Percentiles rank a stretch among this genome's conserved stretches.
These are phyloP conservation scores for Lophura nycthemera DNA, from an alignment of 2,113 vertebrate species.

Conservation along the genomic window DNA sequence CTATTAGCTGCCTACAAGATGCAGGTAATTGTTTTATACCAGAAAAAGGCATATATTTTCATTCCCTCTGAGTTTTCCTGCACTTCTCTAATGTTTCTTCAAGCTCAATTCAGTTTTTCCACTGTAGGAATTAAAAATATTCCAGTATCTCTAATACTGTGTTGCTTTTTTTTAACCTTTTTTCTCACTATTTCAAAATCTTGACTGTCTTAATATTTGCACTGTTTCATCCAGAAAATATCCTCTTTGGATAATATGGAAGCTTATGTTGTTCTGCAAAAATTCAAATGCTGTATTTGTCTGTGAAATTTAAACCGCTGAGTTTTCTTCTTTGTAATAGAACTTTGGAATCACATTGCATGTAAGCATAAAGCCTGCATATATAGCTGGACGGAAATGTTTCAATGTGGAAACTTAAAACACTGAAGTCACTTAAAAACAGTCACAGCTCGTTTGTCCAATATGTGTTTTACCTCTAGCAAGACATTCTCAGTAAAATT, in stretches of 20 bases:
- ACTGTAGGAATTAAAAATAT: neutral
- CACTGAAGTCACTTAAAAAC: neutral
- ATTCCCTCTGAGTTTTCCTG: neutral
- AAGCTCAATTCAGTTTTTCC: neutral
- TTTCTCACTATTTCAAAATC: neutral
- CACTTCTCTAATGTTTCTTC: neutral
- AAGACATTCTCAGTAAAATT: neutral
- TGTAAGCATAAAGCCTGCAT: neutral
- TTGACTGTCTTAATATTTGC: neutral
- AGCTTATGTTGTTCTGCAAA: neutral
- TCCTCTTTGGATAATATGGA: neutral
- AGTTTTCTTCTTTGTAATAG: neutral
- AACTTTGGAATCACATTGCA: neutral
- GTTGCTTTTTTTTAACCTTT: neutral
- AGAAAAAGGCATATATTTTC: neutral
- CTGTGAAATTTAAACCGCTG: neutral
- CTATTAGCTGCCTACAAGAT: slow-evolving; percentile 64
- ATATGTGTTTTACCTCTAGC: neutral
- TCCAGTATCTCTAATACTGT: neutral
- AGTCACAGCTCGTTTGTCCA: neutral
- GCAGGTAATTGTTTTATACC: slow-evolving; percentile 75
- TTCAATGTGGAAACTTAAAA: neutral
- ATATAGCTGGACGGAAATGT: neutral
- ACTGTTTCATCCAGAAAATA: neutral
- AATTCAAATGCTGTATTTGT: neutral